Conservation (phyloP, 2,113 vertebrate genomes). For the Etheostoma spectabile region DNA sequence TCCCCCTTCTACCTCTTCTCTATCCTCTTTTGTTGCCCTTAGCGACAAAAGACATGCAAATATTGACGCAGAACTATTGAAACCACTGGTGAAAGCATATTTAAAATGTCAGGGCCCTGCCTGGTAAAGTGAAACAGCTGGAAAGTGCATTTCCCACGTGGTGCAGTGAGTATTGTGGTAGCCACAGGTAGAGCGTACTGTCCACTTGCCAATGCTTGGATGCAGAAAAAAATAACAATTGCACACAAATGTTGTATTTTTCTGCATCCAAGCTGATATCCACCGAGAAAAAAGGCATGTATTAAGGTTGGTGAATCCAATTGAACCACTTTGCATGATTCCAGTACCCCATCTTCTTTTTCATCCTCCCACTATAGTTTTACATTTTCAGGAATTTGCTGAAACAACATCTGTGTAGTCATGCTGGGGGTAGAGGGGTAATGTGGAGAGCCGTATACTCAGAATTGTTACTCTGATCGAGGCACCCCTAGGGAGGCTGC, state of each 20-base stretch:
- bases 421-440: conserved; percentile 79
- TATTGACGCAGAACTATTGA: conserved; percentile 72
- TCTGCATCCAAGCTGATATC: conserved; percentile 7
- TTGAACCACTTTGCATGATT: conserved; percentile 34
- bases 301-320: conserved; percentile 58
- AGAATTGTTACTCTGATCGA: conserved; percentile 86
- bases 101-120: conserved; percentile 78
- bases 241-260: background rate
- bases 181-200: conserved; percentile 35
- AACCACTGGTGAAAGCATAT: conserved; percentile 64
- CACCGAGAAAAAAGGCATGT: conserved; percentile 30
- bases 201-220: conserved; percentile 1
- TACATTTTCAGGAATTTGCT: conserved; percentile 87
- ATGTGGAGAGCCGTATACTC: conserved; percentile 44
- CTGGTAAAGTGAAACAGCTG: conserved; percentile 68
- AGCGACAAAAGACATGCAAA: conserved; percentile 82
- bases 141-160: conserved; percentile 55
- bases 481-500: conserved; percentile 88
- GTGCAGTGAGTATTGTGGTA: conserved; percentile 42
- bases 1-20: conserved; percentile 49
- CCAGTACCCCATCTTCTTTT: conserved; percentile 25
- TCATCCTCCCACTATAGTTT: background rate
- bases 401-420: conserved; percentile 90
- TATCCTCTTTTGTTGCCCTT: conserved; percentile 68
- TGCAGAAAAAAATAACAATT: no score